Evolutionary conservation across 2,888 invertebrate species (phyloP).

Genomic region (Limenitis arthemis): DNA sequence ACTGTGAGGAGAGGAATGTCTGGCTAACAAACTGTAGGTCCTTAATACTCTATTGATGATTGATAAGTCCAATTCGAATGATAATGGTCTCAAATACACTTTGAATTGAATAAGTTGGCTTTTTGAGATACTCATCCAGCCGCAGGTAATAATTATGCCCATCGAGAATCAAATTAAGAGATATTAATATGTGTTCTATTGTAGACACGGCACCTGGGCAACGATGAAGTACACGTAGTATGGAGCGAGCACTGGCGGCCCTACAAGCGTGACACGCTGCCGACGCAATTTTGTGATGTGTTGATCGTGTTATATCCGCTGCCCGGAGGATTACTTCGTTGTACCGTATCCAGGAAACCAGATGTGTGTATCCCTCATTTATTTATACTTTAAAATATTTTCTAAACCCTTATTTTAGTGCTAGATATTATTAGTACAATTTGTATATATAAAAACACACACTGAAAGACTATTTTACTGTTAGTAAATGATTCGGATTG

Average conservation of each 20-base stretch:
- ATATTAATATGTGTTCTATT: not conserved
- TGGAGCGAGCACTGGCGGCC: slow-evolving; percentile 98
- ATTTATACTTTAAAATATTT: not conserved
- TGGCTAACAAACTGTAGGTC: too few species aligned
- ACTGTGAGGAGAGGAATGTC: too few species aligned
- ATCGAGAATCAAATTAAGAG: too few species aligned
- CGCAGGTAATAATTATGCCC: too few species aligned
- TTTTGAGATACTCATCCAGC: too few species aligned
- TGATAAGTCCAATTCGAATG: too few species aligned
- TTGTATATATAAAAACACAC: too few species aligned
- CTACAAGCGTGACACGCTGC: slow-evolving; percentile 96
- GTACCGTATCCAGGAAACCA: slow-evolving; percentile 89
- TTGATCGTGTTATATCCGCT: slow-evolving; percentile 97
- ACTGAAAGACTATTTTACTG: too few species aligned
- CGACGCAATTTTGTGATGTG: slow-evolving; percentile 99
- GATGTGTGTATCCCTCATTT: slow-evolving; percentile 70
- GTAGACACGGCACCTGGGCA: slow-evolving; percentile 93
- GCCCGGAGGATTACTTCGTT: slow-evolving; percentile 86
- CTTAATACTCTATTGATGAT: too few species aligned
- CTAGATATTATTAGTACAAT: too few species aligned
- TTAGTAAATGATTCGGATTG: not conserved
- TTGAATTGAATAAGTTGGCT: too few species aligned
- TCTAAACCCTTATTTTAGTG: not conserved
- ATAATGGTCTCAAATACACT: too few species aligned
- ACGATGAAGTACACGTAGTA: slow-evolving; percentile 98